Conservation (phyloP, 2,797 vertebrate species). For the Galaxias olidus region DNA sequence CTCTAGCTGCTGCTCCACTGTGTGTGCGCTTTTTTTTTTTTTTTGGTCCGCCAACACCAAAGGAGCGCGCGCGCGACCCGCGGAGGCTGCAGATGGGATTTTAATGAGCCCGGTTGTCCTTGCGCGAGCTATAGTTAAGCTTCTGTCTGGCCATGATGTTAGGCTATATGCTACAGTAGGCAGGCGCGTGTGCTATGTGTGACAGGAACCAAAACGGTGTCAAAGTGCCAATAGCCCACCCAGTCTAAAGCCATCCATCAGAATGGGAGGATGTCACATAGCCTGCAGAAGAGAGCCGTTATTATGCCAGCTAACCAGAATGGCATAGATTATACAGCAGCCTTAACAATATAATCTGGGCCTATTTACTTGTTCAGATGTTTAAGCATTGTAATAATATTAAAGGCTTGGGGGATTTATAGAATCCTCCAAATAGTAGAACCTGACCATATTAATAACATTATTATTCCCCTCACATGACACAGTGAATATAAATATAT, state of each 20-base stretch:
- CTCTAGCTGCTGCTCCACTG: slow-evolving; percentile 29
- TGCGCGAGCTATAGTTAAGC: slow-evolving; percentile 34
- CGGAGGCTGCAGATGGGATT: slow-evolving; percentile 44
- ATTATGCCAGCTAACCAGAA: no score
- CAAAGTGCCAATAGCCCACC: neutral
- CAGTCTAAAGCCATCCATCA: no score
- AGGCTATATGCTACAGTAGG: neutral
- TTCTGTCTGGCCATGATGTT: slow-evolving; percentile 23
- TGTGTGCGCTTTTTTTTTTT: slow-evolving; percentile 41
- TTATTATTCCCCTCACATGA: no score
- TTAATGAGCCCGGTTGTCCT: slow-evolving; percentile 48
- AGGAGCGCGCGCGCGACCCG: slow-evolving; percentile 58
- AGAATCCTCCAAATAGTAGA: neutral
- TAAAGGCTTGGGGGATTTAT: neutral
- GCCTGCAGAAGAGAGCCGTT: no score
- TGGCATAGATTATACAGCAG: no score
- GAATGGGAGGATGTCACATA: no score
- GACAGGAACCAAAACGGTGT: neutral
- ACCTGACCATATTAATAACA: no score
- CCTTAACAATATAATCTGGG: no score
- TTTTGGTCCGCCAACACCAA: slow-evolving; percentile 30
- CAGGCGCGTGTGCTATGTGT: neutral
- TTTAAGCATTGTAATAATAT: no score
- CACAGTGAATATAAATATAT: no score
- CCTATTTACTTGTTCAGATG: neutral